phyloP scores from a whole-genome alignment of 2,113 vertebrate genomes.

The Elgaria multicarinata region DNA sequence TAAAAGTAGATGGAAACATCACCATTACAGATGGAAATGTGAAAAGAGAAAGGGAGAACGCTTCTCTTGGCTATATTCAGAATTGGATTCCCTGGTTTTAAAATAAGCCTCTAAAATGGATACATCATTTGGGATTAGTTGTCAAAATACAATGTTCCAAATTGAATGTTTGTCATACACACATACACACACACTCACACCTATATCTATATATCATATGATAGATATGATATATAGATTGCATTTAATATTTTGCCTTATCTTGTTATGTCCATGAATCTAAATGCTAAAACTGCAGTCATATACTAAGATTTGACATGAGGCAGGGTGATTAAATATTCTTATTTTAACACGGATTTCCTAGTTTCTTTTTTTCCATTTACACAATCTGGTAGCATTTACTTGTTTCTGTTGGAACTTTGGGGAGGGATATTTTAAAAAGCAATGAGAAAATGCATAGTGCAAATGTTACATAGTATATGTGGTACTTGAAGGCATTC shows the following conservation, averaged over 20 bases:
- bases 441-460: constrained; percentile 46
- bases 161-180: constrained; percentile 78
- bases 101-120: constrained; percentile 84
- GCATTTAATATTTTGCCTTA: constrained; percentile 75
- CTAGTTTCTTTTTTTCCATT: constrained; percentile 54
- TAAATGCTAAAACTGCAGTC: constrained; percentile 48
- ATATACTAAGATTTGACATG: constrained; percentile 3
- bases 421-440: constrained; percentile 5
- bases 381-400: neutral
- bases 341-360: constrained; percentile 70
- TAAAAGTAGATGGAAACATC: constrained; percentile 90
- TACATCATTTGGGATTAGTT: constrained; percentile 83
- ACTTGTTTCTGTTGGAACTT: constrained; percentile 35
- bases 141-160: constrained; percentile 84
- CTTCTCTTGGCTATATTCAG: constrained; percentile 87
- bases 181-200: neutral
- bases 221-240: constrained; percentile 72
- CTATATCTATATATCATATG: too few relatives aligned
- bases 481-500: constrained; percentile 43
- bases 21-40: constrained; percentile 90
- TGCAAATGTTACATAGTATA: constrained; percentile 40
- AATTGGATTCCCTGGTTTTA: constrained; percentile 82
- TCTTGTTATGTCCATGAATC: constrained; percentile 54
- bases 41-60: constrained; percentile 83
- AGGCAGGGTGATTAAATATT: constrained; percentile 68